Evolutionary conservation across 2,888 invertebrate species (phyloP).

Genomic region (Lacanobia wlatinum): DNA sequence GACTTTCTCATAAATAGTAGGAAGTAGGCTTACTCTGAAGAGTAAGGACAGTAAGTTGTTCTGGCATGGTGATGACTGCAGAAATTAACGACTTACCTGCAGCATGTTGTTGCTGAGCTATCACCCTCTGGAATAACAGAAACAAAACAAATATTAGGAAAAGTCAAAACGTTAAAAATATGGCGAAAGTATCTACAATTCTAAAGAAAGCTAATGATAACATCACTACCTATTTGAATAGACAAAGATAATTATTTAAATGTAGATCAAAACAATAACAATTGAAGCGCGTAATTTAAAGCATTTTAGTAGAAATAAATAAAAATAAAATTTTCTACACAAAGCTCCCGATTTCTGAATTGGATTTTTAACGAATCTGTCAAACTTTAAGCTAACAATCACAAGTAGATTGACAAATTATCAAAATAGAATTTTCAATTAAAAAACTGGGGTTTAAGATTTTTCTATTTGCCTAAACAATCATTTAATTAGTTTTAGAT

Average conservation of each 20-base stretch:
- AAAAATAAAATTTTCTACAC: neutral
- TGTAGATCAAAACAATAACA: neutral
- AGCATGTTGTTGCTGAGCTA: slow-evolving; percentile 92
- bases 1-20: neutral
- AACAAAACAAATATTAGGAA: slow-evolving; percentile 69
- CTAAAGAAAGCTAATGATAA: slow-evolving; percentile 5
- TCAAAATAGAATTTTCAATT: too few relatives aligned
- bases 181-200: neutral
- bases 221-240: neutral
- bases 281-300: neutral
- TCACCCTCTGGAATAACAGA: slow-evolving; percentile 92
- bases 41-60: neutral
- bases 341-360: neutral
- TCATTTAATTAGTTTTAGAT: neutral
- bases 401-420: too few relatives aligned
- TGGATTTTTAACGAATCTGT: too few relatives aligned
- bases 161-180: slow-evolving; percentile 43
- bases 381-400: too few relatives aligned
- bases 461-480: neutral
- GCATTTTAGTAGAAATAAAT: neutral
- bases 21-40: neutral
- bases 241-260: neutral
- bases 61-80: neutral
- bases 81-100: slow-evolving; percentile 88
- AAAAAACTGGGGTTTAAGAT: neutral